Conservation (phyloP, 2,797 vertebrate genomes). For the Poecilia gillii region DNA sequence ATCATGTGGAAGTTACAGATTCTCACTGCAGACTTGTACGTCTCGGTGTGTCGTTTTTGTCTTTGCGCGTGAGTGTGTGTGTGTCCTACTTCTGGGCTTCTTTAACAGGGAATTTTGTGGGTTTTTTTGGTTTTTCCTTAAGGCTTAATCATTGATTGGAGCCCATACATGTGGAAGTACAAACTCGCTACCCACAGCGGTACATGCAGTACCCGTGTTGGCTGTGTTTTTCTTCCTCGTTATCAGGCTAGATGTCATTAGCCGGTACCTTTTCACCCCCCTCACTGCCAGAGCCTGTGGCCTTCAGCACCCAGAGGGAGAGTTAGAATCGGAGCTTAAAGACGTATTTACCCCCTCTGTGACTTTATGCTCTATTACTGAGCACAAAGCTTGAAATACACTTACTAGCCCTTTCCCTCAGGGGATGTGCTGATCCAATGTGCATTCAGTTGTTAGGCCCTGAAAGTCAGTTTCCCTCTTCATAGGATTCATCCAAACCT, state of each 20-base stretch:
- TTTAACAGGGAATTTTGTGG: slow-evolving; percentile 9
- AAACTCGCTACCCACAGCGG: not conserved
- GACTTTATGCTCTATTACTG: slow-evolving; percentile 64
- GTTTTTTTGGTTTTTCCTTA: slow-evolving; percentile 1
- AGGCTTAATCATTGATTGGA: slow-evolving; percentile 29
- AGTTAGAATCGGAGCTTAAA: slow-evolving; percentile 71
- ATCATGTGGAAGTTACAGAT: slow-evolving; percentile 59
- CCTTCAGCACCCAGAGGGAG: slow-evolving; percentile 57
- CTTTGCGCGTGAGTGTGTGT: not conserved
- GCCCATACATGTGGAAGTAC: slow-evolving; percentile 13
- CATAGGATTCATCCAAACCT: slow-evolving; percentile 22
- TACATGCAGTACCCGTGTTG: not conserved
- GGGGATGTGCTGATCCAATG: slow-evolving; percentile 37
- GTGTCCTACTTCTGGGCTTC: slow-evolving; percentile 47
- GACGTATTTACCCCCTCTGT: slow-evolving; percentile 72
- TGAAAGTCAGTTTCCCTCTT: slow-evolving; percentile 23
- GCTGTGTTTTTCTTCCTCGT: slow-evolving; percentile 60
- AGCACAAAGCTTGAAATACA: slow-evolving; percentile 29
- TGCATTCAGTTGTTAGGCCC: slow-evolving; percentile 38
- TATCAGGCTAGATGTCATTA: slow-evolving; percentile 73
- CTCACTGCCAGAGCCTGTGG: slow-evolving; percentile 49
- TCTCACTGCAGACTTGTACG: slow-evolving; percentile 28
- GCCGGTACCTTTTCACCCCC: slow-evolving; percentile 40
- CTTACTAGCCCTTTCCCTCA: slow-evolving; percentile 23
- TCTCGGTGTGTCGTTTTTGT: slow-evolving; percentile 13